These are phyloP conservation scores for Orthosia gracilis DNA, from an alignment of 2,888 invertebrate genomes.

Conservation along the genomic window DNA sequence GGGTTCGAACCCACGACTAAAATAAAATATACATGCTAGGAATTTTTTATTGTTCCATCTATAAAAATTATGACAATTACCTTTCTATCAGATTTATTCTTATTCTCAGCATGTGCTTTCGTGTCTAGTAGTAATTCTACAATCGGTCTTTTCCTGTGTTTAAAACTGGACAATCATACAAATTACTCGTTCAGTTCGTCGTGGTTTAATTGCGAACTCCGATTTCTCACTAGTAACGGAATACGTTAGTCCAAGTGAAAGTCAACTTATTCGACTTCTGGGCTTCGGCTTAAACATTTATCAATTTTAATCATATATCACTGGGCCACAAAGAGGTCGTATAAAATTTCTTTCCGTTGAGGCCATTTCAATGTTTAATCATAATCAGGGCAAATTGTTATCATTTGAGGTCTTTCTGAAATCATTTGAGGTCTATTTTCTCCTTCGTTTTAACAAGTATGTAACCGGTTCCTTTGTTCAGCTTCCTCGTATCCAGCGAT, in stretches of 20 bases:
- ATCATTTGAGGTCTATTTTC: too few relatives aligned
- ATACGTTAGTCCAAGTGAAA: slow-evolving; percentile 66
- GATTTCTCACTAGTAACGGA: slow-evolving; percentile 75
- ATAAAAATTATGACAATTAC: slow-evolving; percentile 25
- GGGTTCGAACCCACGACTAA: too few relatives aligned
- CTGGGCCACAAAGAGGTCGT: slow-evolving; percentile 28
- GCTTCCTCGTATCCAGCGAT: neutral
- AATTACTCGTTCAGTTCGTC: slow-evolving; percentile 67
- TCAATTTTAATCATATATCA: slow-evolving; percentile 57
- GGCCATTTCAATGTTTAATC: neutral
- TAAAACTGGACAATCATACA: slow-evolving; percentile 69
- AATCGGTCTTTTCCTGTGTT: slow-evolving; percentile 71
- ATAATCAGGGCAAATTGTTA: neutral
- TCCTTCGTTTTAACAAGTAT: neutral
- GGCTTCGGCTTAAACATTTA: slow-evolving; percentile 46
- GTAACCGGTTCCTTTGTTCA: neutral
- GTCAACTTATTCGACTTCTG: slow-evolving; percentile 63
- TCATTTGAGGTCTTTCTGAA: neutral
- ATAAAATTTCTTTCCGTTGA: slow-evolving; percentile 31
- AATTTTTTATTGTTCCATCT: slow-evolving; percentile 3
- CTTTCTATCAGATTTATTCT: slow-evolving; percentile 17
- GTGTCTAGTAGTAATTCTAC: slow-evolving; percentile 65
- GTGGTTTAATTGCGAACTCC: slow-evolving; percentile 73
- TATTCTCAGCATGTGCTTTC: slow-evolving; percentile 49
- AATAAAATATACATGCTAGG: neutral